Conservation (phyloP, 92 coral and sea anemone species). For the Hydrozoanthus gracilis region DNA sequence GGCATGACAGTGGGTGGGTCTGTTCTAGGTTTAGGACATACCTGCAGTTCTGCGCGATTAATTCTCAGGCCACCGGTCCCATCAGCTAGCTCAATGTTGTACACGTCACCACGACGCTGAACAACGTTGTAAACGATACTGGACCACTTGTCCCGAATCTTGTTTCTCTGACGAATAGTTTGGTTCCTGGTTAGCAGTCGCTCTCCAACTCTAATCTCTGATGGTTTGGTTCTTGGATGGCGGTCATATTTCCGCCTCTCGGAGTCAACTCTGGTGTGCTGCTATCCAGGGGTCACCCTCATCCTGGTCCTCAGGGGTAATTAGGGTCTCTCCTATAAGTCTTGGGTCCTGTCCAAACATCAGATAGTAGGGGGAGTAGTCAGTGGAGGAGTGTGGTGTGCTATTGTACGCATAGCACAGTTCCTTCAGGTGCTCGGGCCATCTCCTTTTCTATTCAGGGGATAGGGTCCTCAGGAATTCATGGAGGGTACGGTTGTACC, state of each 20-base stretch:
- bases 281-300: too few species aligned
- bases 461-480: too few species aligned
- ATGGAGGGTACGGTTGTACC: too few species aligned
- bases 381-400: too few species aligned
- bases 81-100: conserved; percentile 53
- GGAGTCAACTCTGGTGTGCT: too few species aligned
- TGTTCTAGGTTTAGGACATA: conserved; percentile 45
- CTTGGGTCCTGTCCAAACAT: too few species aligned
- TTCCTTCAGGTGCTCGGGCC: too few species aligned
- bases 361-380: too few species aligned
- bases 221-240: conserved; percentile 28
- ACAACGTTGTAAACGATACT: conserved; percentile 28
- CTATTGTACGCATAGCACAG: too few species aligned
- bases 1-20: conserved; percentile 7
- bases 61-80: conserved; percentile 51
- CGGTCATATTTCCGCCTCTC: not conserved
- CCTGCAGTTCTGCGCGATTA: conserved; percentile 61
- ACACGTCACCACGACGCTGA: not conserved
- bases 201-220: conserved; percentile 41
- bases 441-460: too few species aligned
- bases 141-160: conserved; percentile 62
- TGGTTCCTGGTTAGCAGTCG: conserved; percentile 51
- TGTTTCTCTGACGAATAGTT: conserved; percentile 48
- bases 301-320: too few species aligned
- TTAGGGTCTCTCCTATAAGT: too few species aligned